Evolutionary conservation across 2,113 vertebrate genomes (phyloP).

Genomic region (Tenrec ecaudatus): DNA sequence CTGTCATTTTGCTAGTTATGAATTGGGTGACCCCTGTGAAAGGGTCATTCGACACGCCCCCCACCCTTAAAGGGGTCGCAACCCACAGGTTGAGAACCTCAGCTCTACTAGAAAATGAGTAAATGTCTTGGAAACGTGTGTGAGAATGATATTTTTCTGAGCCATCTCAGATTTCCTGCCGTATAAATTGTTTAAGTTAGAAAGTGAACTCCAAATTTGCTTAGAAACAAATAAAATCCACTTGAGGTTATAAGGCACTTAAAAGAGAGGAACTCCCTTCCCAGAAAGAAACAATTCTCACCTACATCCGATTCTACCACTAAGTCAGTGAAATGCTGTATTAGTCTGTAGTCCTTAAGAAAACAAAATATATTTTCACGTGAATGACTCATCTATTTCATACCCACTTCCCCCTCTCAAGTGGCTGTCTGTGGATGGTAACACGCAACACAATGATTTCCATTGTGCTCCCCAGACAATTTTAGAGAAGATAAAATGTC

Average conservation of each 20-base stretch:
- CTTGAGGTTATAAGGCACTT: background rate
- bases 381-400: background rate
- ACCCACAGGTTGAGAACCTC: too few species aligned
- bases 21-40: too few species aligned
- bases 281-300: background rate
- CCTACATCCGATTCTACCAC: too few species aligned
- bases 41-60: too few species aligned
- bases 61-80: too few species aligned
- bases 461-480: background rate
- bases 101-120: background rate
- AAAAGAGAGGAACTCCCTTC: background rate
- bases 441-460: background rate
- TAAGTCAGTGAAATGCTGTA: background rate
- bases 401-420: background rate
- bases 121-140: background rate
- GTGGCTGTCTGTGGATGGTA: background rate
- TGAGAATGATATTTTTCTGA: constrained; percentile 15
- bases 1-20: too few species aligned
- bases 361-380: constrained; percentile 16
- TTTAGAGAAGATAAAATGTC: constrained; percentile 14
- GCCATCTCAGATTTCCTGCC: constrained; percentile 3
- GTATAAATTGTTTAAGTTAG: constrained; percentile 30
- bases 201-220: constrained; percentile 25
- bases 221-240: background rate
- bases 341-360: background rate